phyloP scores from a whole-genome alignment of 1,140 invertebrate species.

The Sipha flava region DNA sequence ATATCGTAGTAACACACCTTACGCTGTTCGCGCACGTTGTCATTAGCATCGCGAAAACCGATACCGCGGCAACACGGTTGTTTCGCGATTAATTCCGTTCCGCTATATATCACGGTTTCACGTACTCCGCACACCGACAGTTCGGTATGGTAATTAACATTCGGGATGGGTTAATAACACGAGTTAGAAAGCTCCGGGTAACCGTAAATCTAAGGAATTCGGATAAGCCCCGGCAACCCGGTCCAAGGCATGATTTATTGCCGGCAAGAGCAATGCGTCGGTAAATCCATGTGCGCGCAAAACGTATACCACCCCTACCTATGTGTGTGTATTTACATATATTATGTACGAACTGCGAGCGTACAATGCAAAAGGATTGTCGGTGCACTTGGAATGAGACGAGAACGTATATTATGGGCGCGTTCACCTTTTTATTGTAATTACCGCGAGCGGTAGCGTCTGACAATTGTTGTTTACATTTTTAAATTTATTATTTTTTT shows the following conservation, averaged over 20 bases:
- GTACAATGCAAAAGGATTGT: no score
- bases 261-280: neutral
- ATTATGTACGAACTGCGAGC: no score
- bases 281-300: neutral
- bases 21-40: neutral
- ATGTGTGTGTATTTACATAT: neutral
- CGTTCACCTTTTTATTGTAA: no score
- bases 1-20: no score
- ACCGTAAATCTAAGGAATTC: conserved; percentile 25
- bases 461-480: no score
- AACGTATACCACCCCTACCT: no score
- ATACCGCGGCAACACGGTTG: neutral
- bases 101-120: conserved; percentile 10
- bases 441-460: no score
- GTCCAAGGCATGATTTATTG: conserved; percentile 7
- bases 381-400: no score
- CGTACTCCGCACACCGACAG: neutral
- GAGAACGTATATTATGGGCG: no score
- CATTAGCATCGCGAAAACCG: neutral
- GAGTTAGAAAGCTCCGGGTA: conserved; percentile 8
- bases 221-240: neutral
- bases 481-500: neutral
- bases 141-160: conserved; percentile 28
- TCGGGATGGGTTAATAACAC: neutral
- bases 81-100: neutral